A percentile compares a stretch with the other conserved stretches of the same genome.
Evolutionary conservation across 2,113 vertebrate species (phyloP).

Genomic region (Daubentonia madagascariensis): DNA sequence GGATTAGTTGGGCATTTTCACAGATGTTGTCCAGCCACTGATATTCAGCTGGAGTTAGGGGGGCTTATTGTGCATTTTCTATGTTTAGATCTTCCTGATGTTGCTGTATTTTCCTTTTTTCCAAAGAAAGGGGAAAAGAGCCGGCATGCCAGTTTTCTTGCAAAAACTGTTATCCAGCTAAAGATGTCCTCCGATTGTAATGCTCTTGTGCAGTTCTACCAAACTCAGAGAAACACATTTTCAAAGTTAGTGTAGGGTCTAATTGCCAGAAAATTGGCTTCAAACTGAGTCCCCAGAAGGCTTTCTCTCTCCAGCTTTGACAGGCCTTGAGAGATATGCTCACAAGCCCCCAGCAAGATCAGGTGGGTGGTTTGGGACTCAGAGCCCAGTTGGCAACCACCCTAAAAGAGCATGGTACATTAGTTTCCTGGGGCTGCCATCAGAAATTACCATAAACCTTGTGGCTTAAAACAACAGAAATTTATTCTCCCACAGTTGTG

Average conservation of each 20-base stretch:
- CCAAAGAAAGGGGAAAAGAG: neutral
- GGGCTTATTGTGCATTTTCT: slow-evolving; percentile 44
- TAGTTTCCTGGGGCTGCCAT: neutral
- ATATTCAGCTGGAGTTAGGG: neutral
- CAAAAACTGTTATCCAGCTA: neutral
- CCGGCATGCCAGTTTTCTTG: neutral
- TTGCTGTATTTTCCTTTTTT: slow-evolving; percentile 31
- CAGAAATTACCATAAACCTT: neutral
- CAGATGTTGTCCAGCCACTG: neutral
- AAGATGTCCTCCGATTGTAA: neutral
- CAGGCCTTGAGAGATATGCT: neutral
- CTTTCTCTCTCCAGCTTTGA: neutral
- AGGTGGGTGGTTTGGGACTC: slow-evolving; percentile 27
- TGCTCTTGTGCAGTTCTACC: neutral
- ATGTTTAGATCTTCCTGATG: slow-evolving; percentile 52
- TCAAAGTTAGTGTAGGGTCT: slow-evolving; percentile 1
- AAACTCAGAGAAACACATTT: slow-evolving; percentile 9
- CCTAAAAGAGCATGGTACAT: neutral
- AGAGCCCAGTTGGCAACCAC: neutral
- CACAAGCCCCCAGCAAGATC: neutral
- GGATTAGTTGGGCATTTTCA: neutral
- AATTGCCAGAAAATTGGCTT: slow-evolving; percentile 27
- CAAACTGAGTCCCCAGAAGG: neutral
- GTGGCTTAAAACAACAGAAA: neutral
- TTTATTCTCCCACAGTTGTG: neutral